Conservation (phyloP, 2,113 vertebrate genomes). For the Heloderma charlesbogerti region DNA sequence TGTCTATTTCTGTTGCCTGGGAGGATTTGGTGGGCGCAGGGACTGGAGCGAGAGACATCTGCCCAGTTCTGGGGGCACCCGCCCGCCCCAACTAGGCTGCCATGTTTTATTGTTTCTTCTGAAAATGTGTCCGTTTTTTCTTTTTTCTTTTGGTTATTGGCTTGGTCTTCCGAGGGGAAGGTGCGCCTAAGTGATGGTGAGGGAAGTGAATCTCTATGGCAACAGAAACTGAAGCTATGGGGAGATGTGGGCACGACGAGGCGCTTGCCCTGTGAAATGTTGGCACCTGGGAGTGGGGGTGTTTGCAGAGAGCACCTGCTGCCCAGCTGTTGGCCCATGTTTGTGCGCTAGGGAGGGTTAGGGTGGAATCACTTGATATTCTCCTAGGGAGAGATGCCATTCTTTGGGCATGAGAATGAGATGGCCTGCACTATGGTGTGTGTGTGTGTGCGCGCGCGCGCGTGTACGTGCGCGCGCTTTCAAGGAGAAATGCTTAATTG, state of each 20-base stretch:
- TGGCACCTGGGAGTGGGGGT: neutral
- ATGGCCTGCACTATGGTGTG: neutral
- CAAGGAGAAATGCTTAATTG: neutral
- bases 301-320: neutral
- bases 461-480: no score
- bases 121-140: no score
- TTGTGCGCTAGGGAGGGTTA: neutral
- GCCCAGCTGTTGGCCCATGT: neutral
- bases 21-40: neutral
- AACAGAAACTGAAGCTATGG: constrained; percentile 15
- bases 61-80: neutral
- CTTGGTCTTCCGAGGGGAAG: neutral
- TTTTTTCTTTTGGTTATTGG: neutral
- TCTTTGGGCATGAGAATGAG: no score
- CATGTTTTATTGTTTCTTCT: constrained; percentile 1
- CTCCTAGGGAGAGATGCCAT: neutral
- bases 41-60: neutral
- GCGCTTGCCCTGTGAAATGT: neutral
- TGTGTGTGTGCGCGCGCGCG: no score
- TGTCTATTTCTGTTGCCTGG: neutral
- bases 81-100: neutral
- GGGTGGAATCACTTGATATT: neutral
- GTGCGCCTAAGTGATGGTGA: neutral
- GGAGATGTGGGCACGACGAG: neutral
- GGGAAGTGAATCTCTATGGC: constrained; percentile 14